phyloP scores from a whole-genome alignment of 2,888 invertebrate species.

The Disparrhopalites patrizii region DNA sequence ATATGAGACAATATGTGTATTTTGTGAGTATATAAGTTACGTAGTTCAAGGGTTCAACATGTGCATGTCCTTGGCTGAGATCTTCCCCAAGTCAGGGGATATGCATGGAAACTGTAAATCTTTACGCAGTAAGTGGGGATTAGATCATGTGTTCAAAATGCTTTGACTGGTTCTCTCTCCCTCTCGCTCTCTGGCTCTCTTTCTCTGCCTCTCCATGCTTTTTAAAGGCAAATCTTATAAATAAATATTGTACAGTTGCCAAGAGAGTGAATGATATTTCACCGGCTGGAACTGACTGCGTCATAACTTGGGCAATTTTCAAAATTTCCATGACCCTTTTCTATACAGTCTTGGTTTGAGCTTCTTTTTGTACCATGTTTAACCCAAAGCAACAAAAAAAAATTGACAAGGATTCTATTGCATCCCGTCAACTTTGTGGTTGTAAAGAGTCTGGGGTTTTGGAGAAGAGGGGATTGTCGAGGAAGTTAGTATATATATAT shows the following conservation, averaged over 20 bases:
- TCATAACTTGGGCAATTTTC: not conserved
- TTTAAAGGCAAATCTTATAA: slow-evolving; percentile 14
- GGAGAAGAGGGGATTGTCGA: no score
- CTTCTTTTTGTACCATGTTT: no score
- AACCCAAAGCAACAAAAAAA: no score
- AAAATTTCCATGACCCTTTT: not conserved
- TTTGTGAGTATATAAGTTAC: not conserved
- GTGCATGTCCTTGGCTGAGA: not conserved
- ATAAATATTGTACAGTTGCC: slow-evolving; percentile 12
- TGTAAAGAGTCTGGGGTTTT: no score
- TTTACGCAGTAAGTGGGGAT: slow-evolving; percentile 4
- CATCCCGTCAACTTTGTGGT: no score
- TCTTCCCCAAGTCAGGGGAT: no score
- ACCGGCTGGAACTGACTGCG: slow-evolving; percentile 25
- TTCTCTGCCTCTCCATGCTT: not conserved
- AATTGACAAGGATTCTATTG: no score
- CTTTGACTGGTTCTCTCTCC: not conserved
- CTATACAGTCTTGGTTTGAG: no score
- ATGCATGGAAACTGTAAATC: no score
- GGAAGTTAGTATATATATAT: no score
- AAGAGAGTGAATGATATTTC: slow-evolving; percentile 3
- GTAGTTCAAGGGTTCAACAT: not conserved
- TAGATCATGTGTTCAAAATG: slow-evolving; percentile 10
- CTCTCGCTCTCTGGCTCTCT: not conserved
- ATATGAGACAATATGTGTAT: not conserved